Conservation (phyloP, 2,113 vertebrate species). For the Tympanuchus pallidicinctus region DNA sequence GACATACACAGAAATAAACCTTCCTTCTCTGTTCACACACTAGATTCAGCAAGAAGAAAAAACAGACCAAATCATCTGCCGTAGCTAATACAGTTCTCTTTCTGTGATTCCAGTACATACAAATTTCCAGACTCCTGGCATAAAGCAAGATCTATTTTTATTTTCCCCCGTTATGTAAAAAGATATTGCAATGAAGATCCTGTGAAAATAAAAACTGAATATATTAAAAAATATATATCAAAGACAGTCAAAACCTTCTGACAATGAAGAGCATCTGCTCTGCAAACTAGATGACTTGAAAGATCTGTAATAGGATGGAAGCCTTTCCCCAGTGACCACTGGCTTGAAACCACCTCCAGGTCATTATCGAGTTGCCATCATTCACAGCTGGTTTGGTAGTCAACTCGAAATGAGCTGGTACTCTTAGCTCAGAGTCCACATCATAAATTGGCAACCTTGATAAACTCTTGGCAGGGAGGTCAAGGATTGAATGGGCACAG, state of each 20-base stretch:
- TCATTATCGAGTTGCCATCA: conserved; percentile 51
- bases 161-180: background rate
- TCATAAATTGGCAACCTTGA: conserved; percentile 62
- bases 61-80: background rate
- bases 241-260: background rate
- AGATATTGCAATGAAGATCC: background rate
- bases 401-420: conserved; percentile 41
- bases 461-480: conserved; percentile 32
- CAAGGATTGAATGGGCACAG: conserved; percentile 54
- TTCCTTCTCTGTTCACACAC: background rate
- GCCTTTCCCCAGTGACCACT: conserved; percentile 18
- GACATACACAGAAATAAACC: background rate
- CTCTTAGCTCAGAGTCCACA: conserved; percentile 1
- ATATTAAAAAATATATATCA: background rate
- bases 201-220: background rate
- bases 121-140: background rate
- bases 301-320: conserved; percentile 18
- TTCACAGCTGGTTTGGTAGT: conserved; percentile 30
- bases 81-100: background rate
- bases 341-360: conserved; percentile 52
- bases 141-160: background rate
- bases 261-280: background rate
- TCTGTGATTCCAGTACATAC: fast-evolving
- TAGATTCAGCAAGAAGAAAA: background rate
- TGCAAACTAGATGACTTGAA: background rate